These are phyloP conservation scores for Lordiphosa collinella DNA, from an alignment of 1,140 invertebrate species.

Conservation along the genomic window DNA sequence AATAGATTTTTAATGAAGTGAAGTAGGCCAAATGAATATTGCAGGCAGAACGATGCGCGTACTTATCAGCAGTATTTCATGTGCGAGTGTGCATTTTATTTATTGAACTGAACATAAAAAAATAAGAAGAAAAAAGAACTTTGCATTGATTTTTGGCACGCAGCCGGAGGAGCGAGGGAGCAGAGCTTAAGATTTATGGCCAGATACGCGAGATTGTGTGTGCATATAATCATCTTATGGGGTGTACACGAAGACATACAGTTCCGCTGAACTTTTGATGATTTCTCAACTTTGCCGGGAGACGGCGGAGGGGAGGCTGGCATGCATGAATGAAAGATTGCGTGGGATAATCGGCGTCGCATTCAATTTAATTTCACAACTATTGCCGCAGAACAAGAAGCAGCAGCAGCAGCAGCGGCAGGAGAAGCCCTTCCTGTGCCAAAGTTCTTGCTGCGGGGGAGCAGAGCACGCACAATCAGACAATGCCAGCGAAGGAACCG, in stretches of 20 bases:
- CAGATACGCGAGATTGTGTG: constrained; percentile 59
- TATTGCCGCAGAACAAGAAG: constrained; percentile 41
- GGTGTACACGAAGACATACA: constrained; percentile 33
- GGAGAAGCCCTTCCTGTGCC: constrained; percentile 64
- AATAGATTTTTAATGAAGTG: constrained; percentile 76
- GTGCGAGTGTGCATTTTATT: constrained; percentile 50
- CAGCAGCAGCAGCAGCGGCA: constrained; percentile 1
- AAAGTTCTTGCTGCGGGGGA: neutral
- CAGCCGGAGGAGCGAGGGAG: neutral
- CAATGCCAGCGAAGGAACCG: constrained; percentile 20
- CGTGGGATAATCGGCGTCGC: constrained; percentile 76
- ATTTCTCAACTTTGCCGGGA: constrained; percentile 50
- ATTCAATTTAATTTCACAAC: constrained; percentile 78
- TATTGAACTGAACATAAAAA: constrained; percentile 9
- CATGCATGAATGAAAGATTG: constrained; percentile 66
- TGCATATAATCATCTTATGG: constrained; percentile 67
- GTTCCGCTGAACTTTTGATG: constrained; percentile 71
- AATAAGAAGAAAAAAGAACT: constrained; percentile 28
- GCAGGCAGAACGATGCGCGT: constrained; percentile 2
- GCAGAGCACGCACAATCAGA: constrained; percentile 11
- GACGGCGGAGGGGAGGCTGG: constrained; percentile 17
- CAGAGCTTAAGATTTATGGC: constrained; percentile 54
- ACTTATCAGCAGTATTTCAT: constrained; percentile 68
- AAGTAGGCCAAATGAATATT: constrained; percentile 73
- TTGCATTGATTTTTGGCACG: constrained; percentile 71